Conservation (phyloP, 2,113 vertebrate species). For the Ailurus styani region DNA sequence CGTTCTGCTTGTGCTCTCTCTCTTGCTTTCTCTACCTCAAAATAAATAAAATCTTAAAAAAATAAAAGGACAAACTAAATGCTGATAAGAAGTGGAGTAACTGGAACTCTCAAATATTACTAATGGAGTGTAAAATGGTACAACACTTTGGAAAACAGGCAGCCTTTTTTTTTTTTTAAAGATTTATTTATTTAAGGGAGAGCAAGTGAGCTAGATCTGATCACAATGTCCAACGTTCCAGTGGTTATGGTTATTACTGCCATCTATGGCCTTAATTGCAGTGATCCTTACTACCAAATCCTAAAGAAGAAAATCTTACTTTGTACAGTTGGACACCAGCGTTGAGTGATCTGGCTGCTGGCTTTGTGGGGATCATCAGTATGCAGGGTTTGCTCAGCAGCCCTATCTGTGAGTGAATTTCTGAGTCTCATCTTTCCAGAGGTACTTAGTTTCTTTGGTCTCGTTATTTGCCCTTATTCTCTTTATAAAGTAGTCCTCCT, state of each 20-base stretch:
- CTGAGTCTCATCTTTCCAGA: neutral
- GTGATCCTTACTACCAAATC: neutral
- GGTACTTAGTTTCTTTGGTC: neutral
- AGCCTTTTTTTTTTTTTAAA: neutral
- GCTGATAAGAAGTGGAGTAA: neutral
- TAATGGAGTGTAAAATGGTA: neutral
- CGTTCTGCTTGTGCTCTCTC: no score
- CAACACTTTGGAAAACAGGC: neutral
- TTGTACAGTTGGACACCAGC: neutral
- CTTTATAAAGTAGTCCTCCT: neutral
- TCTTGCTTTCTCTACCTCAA: no score
- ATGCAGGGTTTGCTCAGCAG: neutral
- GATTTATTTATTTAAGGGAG: neutral
- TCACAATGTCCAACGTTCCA: no score
- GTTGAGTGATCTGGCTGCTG: neutral
- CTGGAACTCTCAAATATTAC: neutral
- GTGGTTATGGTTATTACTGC: neutral
- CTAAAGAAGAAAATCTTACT: neutral
- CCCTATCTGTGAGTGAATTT: neutral
- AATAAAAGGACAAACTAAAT: neutral
- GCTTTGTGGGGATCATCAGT: neutral
- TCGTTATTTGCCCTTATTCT: neutral
- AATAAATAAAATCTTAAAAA: neutral
- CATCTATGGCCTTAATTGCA: neutral
- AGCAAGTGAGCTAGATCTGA: neutral